phyloP scores from a whole-genome alignment of 1,140 invertebrate species.

The Ptiloglossa arizonensis region DNA sequence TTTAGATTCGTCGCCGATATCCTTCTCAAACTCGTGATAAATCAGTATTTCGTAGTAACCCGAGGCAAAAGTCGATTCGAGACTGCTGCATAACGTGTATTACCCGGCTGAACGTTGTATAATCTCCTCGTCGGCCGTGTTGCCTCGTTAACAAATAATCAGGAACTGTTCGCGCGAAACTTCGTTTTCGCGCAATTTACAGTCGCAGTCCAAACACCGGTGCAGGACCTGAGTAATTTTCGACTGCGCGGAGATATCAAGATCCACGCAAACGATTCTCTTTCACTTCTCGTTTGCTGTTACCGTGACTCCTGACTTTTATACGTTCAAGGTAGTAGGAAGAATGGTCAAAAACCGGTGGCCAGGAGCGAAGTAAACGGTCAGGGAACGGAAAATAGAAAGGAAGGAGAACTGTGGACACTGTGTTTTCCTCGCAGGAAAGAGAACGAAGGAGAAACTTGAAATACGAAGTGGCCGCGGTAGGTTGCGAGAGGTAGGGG shows the following conservation, averaged over 20 bases:
- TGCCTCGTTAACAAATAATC: slow-evolving; percentile 47
- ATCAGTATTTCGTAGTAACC: neutral
- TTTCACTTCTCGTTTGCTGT: slow-evolving; percentile 25
- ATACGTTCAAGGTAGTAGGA: slow-evolving; percentile 10
- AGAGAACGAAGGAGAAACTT: slow-evolving; percentile 47
- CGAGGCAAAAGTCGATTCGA: neutral
- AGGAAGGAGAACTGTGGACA: slow-evolving; percentile 1
- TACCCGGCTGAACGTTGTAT: slow-evolving; percentile 6
- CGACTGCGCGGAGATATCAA: slow-evolving; percentile 53
- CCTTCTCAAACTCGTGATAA: too few relatives aligned
- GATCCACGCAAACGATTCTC: slow-evolving; percentile 54
- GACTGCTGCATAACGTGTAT: neutral
- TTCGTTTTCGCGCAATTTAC: slow-evolving; percentile 55
- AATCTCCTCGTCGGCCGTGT: slow-evolving; percentile 34
- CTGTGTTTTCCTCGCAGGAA: slow-evolving; percentile 30
- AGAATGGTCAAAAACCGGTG: slow-evolving; percentile 19
- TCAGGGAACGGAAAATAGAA: neutral
- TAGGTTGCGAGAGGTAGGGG: too few relatives aligned
- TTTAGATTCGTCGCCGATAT: too few relatives aligned
- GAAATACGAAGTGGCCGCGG: slow-evolving; percentile 56
- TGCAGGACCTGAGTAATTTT: slow-evolving; percentile 50
- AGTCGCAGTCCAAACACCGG: slow-evolving; percentile 14
- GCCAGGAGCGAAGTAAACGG: neutral
- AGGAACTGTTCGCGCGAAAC: slow-evolving; percentile 35
- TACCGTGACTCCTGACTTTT: slow-evolving; percentile 44